Evolutionary conservation across 2,113 vertebrate genomes (phyloP), one percentile per base, ranked within the genome.

Genomic region (Phyllostomus hastatus): DNA sequence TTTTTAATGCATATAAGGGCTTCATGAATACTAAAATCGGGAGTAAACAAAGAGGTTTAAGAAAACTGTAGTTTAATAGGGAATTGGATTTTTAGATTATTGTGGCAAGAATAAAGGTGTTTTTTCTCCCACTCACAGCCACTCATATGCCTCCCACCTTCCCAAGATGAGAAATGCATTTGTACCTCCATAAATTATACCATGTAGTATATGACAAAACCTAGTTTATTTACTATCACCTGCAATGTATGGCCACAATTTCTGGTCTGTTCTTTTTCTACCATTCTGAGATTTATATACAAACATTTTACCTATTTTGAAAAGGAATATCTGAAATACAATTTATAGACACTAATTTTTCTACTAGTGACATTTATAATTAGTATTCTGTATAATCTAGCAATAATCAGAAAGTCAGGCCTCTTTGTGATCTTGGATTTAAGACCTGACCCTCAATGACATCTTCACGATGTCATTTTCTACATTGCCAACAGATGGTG

Each of bases 401-500:
- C 48, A 72, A 59, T 10, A 16, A 19, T 59, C 61, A 67, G 33
- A 75, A 59, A 64, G 46, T 19, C 80, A 81, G 81, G 61, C 46
- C 54, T 52, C 54, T 85, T 35, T 66, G 54, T 88, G 64, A 93
- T 22, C 16, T 7, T 14, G 19, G 67, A 54, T 57, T 78, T 87
- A 79, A 94, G 26, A 75, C 16, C 67, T 80, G 90, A 69, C 93
- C 95, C 86, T 78, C 90, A 26, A 7, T 78, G 95, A 61, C 93
- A 96, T 93, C 88, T 26, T 76, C 46, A 14, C 9, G 35, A 69
- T 96, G 96, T 96, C 91, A 84, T 97, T 92, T 95, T 80, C 81
- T 73, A 66, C 85, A 83, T 35, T 95, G 67, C 97, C 97, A 96
- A 97, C 96, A 97, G 97, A 97, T 96, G 96, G 97, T 97, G 88